These are phyloP conservation scores for Branchellion lobata DNA, from an alignment of 2,888 invertebrate genomes.

Conservation along the genomic window DNA sequence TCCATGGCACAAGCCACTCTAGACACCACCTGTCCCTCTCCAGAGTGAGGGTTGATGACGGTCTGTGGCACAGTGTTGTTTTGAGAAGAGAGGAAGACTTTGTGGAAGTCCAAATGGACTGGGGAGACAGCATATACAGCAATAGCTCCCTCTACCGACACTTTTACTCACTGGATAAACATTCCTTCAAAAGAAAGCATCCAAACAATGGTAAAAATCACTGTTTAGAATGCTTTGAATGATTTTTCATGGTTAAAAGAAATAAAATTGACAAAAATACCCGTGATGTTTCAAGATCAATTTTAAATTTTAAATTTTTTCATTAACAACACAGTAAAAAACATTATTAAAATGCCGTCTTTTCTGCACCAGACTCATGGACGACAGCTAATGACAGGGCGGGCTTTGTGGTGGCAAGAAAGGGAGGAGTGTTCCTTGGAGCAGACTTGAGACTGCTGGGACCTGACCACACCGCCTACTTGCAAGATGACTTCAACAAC, in stretches of 20 bases:
- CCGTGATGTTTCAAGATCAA: background rate
- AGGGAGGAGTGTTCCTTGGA: slow-evolving; percentile 47
- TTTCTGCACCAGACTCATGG: slow-evolving; percentile 38
- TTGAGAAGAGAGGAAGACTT: slow-evolving; percentile 88
- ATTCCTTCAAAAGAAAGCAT: background rate
- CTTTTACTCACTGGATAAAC: background rate
- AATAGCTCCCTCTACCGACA: slow-evolving; percentile 46
- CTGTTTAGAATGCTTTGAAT: too few species aligned
- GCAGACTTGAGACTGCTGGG: slow-evolving; percentile 50
- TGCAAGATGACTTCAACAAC: slow-evolving; percentile 50
- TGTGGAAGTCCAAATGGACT: slow-evolving; percentile 86
- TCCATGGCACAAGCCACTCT: slow-evolving; percentile 10
- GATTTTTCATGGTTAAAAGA: background rate
- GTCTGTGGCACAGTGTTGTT: slow-evolving; percentile 92
- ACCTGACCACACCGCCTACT: slow-evolving; percentile 45
- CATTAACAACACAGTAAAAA: too few species aligned
- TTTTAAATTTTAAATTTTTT: background rate
- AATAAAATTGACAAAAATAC: background rate
- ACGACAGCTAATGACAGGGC: slow-evolving; percentile 44
- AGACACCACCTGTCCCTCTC: slow-evolving; percentile 73
- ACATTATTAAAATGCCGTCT: too few species aligned
- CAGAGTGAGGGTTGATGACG: slow-evolving; percentile 67
- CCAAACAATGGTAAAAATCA: too few species aligned
- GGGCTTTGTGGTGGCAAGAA: slow-evolving; percentile 36
- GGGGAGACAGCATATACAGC: slow-evolving; percentile 76